A percentile compares a stretch with the other conserved stretches of the same genome.
phyloP scores from a whole-genome alignment of 2,797 vertebrate genomes.

The Rhinogobio ventralis region DNA sequence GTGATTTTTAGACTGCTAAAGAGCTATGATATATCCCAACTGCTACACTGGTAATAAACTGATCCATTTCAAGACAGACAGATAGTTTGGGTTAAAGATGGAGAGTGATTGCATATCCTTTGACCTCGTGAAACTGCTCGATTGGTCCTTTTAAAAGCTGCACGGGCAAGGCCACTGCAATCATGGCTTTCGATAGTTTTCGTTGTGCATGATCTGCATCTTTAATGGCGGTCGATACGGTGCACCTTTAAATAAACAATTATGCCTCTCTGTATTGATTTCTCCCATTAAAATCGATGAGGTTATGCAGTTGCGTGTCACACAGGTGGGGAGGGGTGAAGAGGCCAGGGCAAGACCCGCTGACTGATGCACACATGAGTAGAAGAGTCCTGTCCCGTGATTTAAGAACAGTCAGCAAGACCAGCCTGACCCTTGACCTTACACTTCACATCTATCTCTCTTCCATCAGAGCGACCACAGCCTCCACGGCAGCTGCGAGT shows the following conservation, averaged over 20 bases:
- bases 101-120: constrained; percentile 28
- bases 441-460: constrained; percentile 32
- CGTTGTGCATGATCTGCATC: constrained; percentile 73
- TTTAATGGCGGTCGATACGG: constrained; percentile 80
- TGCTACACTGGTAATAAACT: neutral
- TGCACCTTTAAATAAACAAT: constrained; percentile 82
- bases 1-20: neutral
- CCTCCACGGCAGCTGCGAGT: constrained; percentile 84
- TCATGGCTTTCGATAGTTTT: constrained; percentile 67
- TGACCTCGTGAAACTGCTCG: constrained; percentile 67
- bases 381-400: neutral
- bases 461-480: constrained; percentile 85
- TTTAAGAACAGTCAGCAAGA: constrained; percentile 60
- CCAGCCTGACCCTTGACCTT: constrained; percentile 46
- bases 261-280: constrained; percentile 75
- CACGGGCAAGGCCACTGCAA: constrained; percentile 61
- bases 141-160: constrained; percentile 73
- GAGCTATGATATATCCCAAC: neutral
- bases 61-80: neutral
- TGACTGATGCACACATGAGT: constrained; percentile 35
- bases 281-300: constrained; percentile 72
- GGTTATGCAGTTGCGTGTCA: constrained; percentile 48
- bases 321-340: constrained; percentile 21
- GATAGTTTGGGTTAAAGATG: constrained; percentile 17
- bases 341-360: constrained; percentile 27